Evolutionary conservation across 2,888 invertebrate genomes (phyloP).

Genomic region (Ectemnius cavifrons): DNA sequence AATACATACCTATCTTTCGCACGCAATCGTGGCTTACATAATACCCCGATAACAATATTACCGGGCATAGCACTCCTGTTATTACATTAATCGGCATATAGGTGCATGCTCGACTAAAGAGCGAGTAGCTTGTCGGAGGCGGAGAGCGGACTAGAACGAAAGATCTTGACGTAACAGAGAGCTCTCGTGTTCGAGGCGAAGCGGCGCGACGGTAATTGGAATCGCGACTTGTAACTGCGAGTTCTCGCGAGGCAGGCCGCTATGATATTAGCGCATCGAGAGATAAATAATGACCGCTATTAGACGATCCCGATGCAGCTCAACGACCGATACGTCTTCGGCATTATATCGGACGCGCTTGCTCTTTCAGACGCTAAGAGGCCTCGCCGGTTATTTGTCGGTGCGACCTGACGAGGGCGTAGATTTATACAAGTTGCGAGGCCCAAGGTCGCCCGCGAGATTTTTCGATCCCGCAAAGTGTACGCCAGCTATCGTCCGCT

Average conservation of each 20-base stretch:
- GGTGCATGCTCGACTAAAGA: conserved; percentile 13
- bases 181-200: too few relatives aligned
- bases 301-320: conserved; percentile 63
- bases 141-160: not conserved
- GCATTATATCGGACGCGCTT: conserved; percentile 44
- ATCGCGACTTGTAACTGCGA: conserved; percentile 36
- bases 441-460: conserved; percentile 44
- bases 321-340: conserved; percentile 62
- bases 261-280: conserved; percentile 52
- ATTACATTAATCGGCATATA: not conserved
- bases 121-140: not conserved
- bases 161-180: too few relatives aligned
- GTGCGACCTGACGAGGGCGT: conserved; percentile 28
- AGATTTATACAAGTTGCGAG: conserved; percentile 31
- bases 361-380: conserved; percentile 52
- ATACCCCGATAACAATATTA: conserved; percentile 1
- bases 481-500: conserved; percentile 8
- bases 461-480: conserved; percentile 43
- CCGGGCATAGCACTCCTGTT: not conserved
- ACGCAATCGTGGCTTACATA: not conserved
- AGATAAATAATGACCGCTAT: conserved; percentile 61
- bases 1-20: not conserved
- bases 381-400: conserved; percentile 58
- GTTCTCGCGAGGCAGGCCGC: conserved; percentile 40
- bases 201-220: conserved; percentile 39